These are phyloP conservation scores for Distichodus sexfasciatus DNA, from an alignment of 2,797 vertebrate species.

Conservation along the genomic window DNA sequence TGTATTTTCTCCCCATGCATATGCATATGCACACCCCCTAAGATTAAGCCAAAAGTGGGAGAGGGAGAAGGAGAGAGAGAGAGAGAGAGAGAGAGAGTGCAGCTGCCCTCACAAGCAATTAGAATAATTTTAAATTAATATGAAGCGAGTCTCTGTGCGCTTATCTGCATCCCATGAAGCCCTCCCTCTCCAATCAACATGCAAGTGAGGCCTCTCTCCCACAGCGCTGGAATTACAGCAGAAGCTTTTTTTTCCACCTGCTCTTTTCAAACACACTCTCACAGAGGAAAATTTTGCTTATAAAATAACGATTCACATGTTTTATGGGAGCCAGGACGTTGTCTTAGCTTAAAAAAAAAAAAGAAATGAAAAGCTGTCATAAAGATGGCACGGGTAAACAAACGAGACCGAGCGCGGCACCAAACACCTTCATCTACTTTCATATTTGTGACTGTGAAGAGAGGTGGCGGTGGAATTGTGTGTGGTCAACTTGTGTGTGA, in stretches of 20 bases:
- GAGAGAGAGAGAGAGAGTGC: neutral
- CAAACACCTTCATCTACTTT: slow-evolving; percentile 7
- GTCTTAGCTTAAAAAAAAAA: too few relatives aligned
- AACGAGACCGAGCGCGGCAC: neutral
- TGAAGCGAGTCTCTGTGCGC: slow-evolving; percentile 39
- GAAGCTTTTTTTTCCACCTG: slow-evolving; percentile 34
- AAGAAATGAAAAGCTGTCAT: too few relatives aligned
- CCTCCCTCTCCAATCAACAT: slow-evolving; percentile 40
- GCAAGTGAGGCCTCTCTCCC: slow-evolving; percentile 43
- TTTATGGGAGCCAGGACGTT: too few relatives aligned
- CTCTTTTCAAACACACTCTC: neutral
- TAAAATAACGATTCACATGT: too few relatives aligned
- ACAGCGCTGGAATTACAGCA: slow-evolving; percentile 43
- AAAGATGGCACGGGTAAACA: neutral
- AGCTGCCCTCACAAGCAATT: slow-evolving; percentile 52
- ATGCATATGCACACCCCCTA: too few relatives aligned
- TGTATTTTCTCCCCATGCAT: neutral
- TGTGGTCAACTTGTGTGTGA: slow-evolving; percentile 13
- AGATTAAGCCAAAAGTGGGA: neutral
- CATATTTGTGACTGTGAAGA: neutral
- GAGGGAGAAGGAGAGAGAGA: neutral
- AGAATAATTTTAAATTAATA: slow-evolving; percentile 59
- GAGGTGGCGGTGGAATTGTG: neutral
- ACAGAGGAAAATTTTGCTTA: neutral
- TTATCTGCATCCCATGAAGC: slow-evolving; percentile 53